Evolutionary conservation across 2,113 vertebrate genomes (phyloP), one percentile per base, ranked within the genome.

Genomic region (Malurus alboscapulatus): DNA sequence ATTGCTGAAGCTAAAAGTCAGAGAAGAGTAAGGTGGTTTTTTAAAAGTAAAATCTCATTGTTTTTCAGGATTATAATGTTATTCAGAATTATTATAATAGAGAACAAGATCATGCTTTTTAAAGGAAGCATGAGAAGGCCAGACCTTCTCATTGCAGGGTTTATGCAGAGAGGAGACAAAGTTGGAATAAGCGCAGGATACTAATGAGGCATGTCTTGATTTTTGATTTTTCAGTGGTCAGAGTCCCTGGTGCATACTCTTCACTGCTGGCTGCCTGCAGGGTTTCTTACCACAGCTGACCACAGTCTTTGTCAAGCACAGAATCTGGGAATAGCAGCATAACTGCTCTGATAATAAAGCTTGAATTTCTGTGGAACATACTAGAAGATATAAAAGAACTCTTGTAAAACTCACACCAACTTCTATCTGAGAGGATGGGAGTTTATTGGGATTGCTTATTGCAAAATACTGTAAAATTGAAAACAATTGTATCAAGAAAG

Each of bases 161-260:
- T 74, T 58, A 42, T 47, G 14, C 26, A 84, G 10, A 22, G 29
- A 83, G 77, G 26, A 58, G 12, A 8, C 10, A 34, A 48, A 1
- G 1, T 3, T 34, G 59, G 34, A 92, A 48, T 66, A 69, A 80
- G 25, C 20, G 34, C 0, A 2, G 27, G 66, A 55, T 65, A 25
- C 4, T 67, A 54, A 47, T 45, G 38, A 77, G 26, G 5, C 17
- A 38, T 4, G 1, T 3, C 45, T 74, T 0, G 0, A 53, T n/a
- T 53, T 58, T 47, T 59, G 36, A 55, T 18, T 68, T 81, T 54
- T 42, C 26, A 38, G 77, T 36, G 40, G 6, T 54, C 2, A 1
- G 13, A 7, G 26, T 62, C 55, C 20, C 51, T 83, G 51, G 21
- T 40, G 20, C 3, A 2, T 48, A 27, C 18, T 78, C 26, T 67